phyloP scores from a whole-genome alignment of 2,888 invertebrate genomes.

The Ophion costatus region DNA sequence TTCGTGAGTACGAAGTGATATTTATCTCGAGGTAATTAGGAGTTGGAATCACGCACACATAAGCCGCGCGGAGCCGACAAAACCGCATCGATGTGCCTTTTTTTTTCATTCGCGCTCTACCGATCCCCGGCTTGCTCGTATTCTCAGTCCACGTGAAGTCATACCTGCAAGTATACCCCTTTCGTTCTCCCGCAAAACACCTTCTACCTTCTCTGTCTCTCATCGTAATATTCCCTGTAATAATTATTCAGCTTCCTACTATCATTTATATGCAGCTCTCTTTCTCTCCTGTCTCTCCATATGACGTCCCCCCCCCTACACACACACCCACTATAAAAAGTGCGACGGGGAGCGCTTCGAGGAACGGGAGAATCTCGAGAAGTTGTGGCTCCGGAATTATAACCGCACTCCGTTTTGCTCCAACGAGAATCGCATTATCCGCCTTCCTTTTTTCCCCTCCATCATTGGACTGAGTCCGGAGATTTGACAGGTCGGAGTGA shows the following conservation, averaged over 20 bases:
- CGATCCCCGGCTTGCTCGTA: conserved; percentile 49
- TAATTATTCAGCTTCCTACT: conserved; percentile 72
- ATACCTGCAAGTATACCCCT: conserved; percentile 24
- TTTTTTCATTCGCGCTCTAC: conserved; percentile 70
- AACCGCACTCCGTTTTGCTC: conserved; percentile 51
- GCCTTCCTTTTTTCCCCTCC: conserved; percentile 39
- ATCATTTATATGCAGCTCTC: conserved; percentile 68
- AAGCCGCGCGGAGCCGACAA: conserved; percentile 43
- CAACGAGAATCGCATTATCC: conserved; percentile 56
- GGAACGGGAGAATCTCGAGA: conserved; percentile 46
- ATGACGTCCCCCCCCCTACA: conserved; percentile 40
- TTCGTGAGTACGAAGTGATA: conserved; percentile 78
- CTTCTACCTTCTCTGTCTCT: conserved; percentile 59
- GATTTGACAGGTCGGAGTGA: conserved; percentile 44
- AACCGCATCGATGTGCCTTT: conserved; percentile 48
- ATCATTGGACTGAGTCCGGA: conserved; percentile 10
- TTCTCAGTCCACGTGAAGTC: conserved; percentile 44
- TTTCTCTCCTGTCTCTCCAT: conserved; percentile 40
- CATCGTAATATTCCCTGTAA: conserved; percentile 70
- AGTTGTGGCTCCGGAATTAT: conserved; percentile 48
- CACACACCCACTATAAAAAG: conserved; percentile 14
- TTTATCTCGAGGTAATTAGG: conserved; percentile 81
- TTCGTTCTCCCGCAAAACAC: conserved; percentile 36
- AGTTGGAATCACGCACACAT: conserved; percentile 77
- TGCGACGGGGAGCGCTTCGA: conserved; percentile 31